Evolutionary conservation across 2,888 invertebrate genomes (phyloP).

Genomic region (Limnephilus rhombicus): DNA sequence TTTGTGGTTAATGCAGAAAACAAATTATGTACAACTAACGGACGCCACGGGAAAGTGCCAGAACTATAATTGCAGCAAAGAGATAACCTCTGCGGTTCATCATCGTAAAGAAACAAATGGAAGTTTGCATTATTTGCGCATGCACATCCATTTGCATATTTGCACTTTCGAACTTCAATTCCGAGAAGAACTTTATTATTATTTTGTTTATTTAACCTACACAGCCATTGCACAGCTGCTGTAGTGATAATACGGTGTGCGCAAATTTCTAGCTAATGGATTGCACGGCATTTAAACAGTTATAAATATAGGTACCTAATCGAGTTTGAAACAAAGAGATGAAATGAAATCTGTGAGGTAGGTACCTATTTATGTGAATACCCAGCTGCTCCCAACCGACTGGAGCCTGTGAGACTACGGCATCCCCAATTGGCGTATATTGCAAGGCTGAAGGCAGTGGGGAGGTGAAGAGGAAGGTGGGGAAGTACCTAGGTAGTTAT

Average conservation of each 20-base stretch:
- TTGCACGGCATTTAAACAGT: background rate
- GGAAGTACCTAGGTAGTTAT: too few relatives aligned
- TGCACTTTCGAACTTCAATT: background rate
- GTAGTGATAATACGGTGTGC: background rate
- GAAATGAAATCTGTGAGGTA: background rate
- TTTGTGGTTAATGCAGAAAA: conserved; percentile 23
- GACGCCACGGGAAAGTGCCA: conserved; percentile 8
- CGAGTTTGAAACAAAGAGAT: background rate
- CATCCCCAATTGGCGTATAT: too few relatives aligned
- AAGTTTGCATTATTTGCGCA: background rate
- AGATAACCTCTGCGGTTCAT: background rate
- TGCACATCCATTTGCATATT: background rate
- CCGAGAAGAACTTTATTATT: background rate
- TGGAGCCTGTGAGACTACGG: too few relatives aligned
- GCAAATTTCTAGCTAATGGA: background rate
- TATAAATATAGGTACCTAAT: background rate
- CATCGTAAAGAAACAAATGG: background rate
- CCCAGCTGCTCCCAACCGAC: too few relatives aligned
- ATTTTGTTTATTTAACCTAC: background rate
- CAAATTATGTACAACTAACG: conserved; percentile 34
- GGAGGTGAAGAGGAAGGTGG: too few relatives aligned
- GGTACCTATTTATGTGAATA: too few relatives aligned
- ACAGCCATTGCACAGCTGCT: background rate
- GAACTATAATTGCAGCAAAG: background rate
- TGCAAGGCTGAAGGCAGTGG: too few relatives aligned